Conservation (phyloP, 2,888 invertebrate species). For the Carterocephalus palaemon region DNA sequence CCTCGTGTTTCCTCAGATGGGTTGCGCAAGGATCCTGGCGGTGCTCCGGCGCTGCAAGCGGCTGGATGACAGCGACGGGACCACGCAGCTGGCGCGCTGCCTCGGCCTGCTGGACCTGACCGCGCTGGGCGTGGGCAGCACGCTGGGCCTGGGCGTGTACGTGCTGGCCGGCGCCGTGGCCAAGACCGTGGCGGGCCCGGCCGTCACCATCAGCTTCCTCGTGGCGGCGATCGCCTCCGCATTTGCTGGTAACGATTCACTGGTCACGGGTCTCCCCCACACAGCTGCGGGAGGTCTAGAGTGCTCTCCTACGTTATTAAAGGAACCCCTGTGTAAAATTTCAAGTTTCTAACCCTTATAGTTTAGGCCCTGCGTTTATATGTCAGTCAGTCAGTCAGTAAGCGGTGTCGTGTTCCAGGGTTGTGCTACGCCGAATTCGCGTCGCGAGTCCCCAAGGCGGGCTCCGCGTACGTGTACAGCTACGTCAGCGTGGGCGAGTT, state of each 20-base stretch:
- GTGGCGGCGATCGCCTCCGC: slow-evolving; percentile 95
- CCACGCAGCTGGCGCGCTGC: slow-evolving; percentile 79
- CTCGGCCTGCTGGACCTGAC: slow-evolving; percentile 91
- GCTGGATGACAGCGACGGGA: slow-evolving; percentile 55
- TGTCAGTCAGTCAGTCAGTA: no score
- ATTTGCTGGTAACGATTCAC: slow-evolving; percentile 85
- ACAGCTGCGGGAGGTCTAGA: no score
- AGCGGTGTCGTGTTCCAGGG: slow-evolving; percentile 72
- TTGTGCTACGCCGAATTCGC: slow-evolving; percentile 96
- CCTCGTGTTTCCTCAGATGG: slow-evolving; percentile 50
- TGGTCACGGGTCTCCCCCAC: no score
- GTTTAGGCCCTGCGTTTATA: no score
- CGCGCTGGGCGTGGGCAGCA: slow-evolving; percentile 91
- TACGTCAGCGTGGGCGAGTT: slow-evolving; percentile 95
- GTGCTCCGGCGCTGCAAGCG: slow-evolving; percentile 73
- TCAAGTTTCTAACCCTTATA: no score
- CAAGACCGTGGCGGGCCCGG: slow-evolving; percentile 92
- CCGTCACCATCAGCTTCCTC: slow-evolving; percentile 92
- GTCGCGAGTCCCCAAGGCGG: slow-evolving; percentile 91
- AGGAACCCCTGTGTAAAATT: no score
- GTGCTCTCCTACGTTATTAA: no score
- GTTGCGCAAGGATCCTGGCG: slow-evolving; percentile 48
- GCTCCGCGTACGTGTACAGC: slow-evolving; percentile 95
- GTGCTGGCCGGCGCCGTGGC: slow-evolving; percentile 95
- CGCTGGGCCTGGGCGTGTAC: slow-evolving; percentile 96